Base-by-base conservation (phyloP, 2,888 invertebrate genomes). In the Polydrusus cervinus region DNA sequence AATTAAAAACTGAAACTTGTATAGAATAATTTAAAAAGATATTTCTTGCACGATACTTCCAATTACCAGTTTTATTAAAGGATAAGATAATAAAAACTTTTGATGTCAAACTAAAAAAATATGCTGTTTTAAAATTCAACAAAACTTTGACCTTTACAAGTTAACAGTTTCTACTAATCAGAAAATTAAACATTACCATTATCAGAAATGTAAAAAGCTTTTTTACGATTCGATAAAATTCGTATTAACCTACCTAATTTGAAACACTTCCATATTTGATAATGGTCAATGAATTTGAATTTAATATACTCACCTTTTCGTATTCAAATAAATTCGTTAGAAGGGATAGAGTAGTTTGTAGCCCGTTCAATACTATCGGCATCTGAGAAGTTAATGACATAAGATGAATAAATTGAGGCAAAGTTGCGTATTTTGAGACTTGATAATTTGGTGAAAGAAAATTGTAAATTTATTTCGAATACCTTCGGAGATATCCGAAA, bases 171-270 rank as follows among this genome's bases (percentile, higher is more conserved):
- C 14, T 10, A 49, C 20, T 70, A 62, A 70, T 70, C 51, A 38
- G 38, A 49, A 51, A 62, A 70, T 62, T 70, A 70, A 16, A 43
- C 57, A 70, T 60, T 60, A 60, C 57, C 38, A 18, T 60, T 60
- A 60, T 60, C 62, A 61, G 20, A 62, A 60, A 38, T 70, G 25
- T 62, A 70, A 70, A n/a, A 70, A 62, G 62, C 51, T 70, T 70
- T 70, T 70, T 70, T 70, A 70, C 62, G 70, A 70, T 38, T 45
- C 40, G 70, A 70, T 70, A 62, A 70, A 51, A 51, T 30, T 43
- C n/a, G 18, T 49, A 47, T n/a, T 47, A 16, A 49, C 47, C 47
- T 47, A 47, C 64, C 64, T 64, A 30, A 10, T 45, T 45, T 30
- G 43, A 45, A 49, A 45, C 34, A 45, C 49, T 45, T 45, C 47